Evolutionary conservation across 2,888 invertebrate genomes (phyloP), one percentile per base, ranked within the genome.

Genomic region (Hypomecis punctinalis): DNA sequence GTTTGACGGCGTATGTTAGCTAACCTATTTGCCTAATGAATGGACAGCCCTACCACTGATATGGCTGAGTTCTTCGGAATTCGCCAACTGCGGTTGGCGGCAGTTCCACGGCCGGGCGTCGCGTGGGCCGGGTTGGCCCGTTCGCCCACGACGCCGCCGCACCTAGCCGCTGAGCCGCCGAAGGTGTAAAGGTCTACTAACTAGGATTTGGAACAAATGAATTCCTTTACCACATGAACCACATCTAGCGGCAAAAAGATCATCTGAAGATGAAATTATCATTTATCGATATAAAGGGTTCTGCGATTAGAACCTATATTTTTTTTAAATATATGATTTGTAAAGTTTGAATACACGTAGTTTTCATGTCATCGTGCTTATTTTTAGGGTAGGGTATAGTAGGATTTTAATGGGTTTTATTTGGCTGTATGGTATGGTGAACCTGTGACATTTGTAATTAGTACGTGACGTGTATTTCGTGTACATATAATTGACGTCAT

Each of bases 131-230:
- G 71, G 80, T 75, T 74, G 77, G 84, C 86, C 74, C 74, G 90
- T 88, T 89, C 91, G 90, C 88, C 88, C 88, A 87, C 88, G 76
- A 72, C 79, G 79, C 70, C 80, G 80, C 86, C 91, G 83, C 91
- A 90, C 91, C 91, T 88, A 90, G 86, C 86, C 86, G 79, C 77
- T 75, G 71, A 79, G 83, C 80, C 80, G 80, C 77, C 82, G 75
- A 83, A 79, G 76, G 83, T 81, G 84, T 83, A 82, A 85, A 86
- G 54, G 61, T 53, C 47, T 60, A 55, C 59, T 55, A 52, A 65
- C 65, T 61, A 61, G 64, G 51, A 46, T 61, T 57, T 57, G 10
- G 46, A 65, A 61, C 52, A 54, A 23, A 0, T 42, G 37, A 57
- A 53, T 63, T 47, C 56, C 61, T 61, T 54, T 10, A 7, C 9